These are phyloP conservation scores for Oplegnathus fasciatus DNA, from an alignment of 2,113 vertebrate species.

Conservation along the genomic window DNA sequence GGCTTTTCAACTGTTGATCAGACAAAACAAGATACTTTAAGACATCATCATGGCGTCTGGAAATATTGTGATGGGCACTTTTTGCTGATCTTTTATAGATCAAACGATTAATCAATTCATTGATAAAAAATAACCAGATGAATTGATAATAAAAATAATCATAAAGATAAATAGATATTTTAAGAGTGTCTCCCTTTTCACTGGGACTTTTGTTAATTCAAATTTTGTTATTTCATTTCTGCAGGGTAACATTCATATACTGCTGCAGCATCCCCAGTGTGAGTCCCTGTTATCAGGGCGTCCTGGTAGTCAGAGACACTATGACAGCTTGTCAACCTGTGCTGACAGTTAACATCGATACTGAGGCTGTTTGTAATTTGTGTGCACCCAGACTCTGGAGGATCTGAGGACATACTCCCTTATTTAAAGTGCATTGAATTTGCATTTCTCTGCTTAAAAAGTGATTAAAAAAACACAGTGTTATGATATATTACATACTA, in stretches of 20 bases:
- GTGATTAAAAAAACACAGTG: neutral
- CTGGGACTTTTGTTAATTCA: neutral
- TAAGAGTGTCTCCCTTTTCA: neutral
- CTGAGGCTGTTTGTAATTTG: constrained; percentile 50
- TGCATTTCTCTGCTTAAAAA: constrained; percentile 14
- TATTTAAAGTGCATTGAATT: constrained; percentile 7
- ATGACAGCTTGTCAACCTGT: constrained; percentile 70
- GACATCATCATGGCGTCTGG: no score
- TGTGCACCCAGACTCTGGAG: constrained; percentile 40
- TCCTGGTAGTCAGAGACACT: constrained; percentile 51
- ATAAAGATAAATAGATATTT: neutral
- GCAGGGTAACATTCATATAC: neutral
- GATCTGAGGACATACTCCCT: constrained; percentile 35
- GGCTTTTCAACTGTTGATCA: neutral
- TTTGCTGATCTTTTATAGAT: neutral
- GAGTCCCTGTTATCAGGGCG: constrained; percentile 41
- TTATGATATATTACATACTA: neutral
- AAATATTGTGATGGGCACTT: neutral
- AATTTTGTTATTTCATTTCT: constrained; percentile 10
- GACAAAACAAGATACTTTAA: neutral
- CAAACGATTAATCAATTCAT: neutral
- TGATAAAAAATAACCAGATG: neutral
- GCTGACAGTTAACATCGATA: constrained; percentile 67
- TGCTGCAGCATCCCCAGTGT: constrained; percentile 35
- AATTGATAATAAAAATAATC: neutral